Base-by-base conservation (phyloP, 2,113 vertebrate species). In the Girardinichthys multiradiatus region DNA sequence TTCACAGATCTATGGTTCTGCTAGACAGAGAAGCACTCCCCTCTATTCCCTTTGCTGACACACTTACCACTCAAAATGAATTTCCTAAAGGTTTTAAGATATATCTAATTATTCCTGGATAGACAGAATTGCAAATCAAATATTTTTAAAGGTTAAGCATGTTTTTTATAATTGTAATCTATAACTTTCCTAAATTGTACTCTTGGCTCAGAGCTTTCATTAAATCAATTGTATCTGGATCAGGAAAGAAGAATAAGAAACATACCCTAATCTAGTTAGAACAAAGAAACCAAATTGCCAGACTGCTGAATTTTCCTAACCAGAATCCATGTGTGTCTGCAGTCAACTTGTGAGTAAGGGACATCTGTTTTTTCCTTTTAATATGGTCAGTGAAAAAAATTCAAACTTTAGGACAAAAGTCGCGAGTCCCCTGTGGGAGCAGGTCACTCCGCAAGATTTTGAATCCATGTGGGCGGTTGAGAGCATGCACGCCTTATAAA, bases 281-380 rank as follows among this genome's bases (percentile, higher is more conserved):
- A 65, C 45, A 37, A 57, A 80, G 65, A 86, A 30, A 59, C 80
- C 64, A 89, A 90, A 90, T 58, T 79, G 82, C 74, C 84, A 84
- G 85, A 91, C 89, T 86, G 86, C 79, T 81, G 80, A 86, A 72
- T 78, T 73, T 48, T 11, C n/a, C 57, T 73, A 83, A 83, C 77
- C 83, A 82, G 28, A 62, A 72, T 29, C 78, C 85, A 68, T 59
- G 74, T 80, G 88, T 84, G 68, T 86, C 86, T 75, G 74, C 70
- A 68, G 68, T 77, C 70, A 24, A 71, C 79, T 71, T 48, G 74
- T 74, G 79, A 79, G 58, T 66, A 33, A 4, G 57, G 61, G 75
- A 71, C 85, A 85, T 90, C 82, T 88, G 82, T 82, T 92, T 89
- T 82, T 92, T 89, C 70, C 78, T 86, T 81, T 89, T 85, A 71